Evolutionary conservation across 2,888 invertebrate genomes (phyloP).

Genomic region (Thereva unica): DNA sequence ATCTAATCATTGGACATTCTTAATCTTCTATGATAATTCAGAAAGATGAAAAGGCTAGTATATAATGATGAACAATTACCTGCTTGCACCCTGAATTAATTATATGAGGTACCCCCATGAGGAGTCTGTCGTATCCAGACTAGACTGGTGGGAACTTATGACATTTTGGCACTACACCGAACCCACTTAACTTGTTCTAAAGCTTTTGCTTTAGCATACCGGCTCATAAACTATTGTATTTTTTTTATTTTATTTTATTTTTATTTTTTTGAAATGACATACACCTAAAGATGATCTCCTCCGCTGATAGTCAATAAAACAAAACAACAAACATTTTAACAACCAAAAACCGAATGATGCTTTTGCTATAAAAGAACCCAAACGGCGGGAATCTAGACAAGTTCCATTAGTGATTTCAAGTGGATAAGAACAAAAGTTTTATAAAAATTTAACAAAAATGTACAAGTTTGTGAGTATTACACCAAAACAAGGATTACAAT

Average conservation of each 20-base stretch:
- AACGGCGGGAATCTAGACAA: background rate
- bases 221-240: too few relatives aligned
- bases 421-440: slow-evolving; percentile 9
- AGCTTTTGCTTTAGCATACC: too few relatives aligned
- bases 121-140: slow-evolving; percentile 2
- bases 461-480: slow-evolving; percentile 26
- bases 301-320: slow-evolving; percentile 16
- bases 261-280: slow-evolving; percentile 7
- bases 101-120: too few relatives aligned
- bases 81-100: too few relatives aligned
- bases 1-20: too few relatives aligned
- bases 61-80: too few relatives aligned
- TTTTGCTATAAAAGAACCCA: slow-evolving; percentile 24
- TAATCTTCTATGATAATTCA: too few relatives aligned
- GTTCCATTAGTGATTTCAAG: slow-evolving; percentile 16
- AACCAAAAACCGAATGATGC: too few relatives aligned
- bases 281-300: background rate
- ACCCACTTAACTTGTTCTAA: slow-evolving; percentile 24
- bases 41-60: too few relatives aligned
- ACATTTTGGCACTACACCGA: slow-evolving; percentile 36
- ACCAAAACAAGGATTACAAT: background rate
- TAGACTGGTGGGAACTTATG: slow-evolving; percentile 38
- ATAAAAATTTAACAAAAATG: slow-evolving; percentile 10
- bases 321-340: too few relatives aligned
- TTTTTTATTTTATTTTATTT: background rate